Base-by-base conservation (phyloP, 2,888 invertebrate genomes). In the Allygus modestus region DNA sequence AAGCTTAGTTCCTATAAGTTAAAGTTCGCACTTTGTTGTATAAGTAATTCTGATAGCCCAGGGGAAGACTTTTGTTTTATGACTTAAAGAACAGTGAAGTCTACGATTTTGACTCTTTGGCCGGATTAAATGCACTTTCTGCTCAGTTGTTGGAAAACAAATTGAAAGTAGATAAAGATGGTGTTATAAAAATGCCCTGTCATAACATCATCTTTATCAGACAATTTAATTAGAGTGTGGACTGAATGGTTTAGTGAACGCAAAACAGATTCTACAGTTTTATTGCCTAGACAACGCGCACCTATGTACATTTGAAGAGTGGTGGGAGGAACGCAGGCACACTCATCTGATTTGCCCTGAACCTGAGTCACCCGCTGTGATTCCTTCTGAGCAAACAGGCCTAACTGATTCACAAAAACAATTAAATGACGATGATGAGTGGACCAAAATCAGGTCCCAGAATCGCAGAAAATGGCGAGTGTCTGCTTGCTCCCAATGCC, bases 41-140 rank as follows among this genome's bases (percentile, higher is more conserved):
- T 58, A 20, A 58, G 58, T 23, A 58, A 58, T 12, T 51, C 58
- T 23, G 58, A 58, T 20, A 58, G 58, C 58, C 9, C 20, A 58
- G 2, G 20, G 1, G 20, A 58, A n/a, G 58, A 58, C 58, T 58
- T 23, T 58, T 58, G 20, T 7, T 58, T 23, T 23, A 2, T 58
- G 58, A 58, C 58, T 11, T 58, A 23, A 23, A 23, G 5, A 23
- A 20, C 1, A 4, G 23, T 23, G 20, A 58, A 58, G 58, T 20
- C 4, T 58, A 20, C 23, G 20, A 58, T 23, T 58, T 58, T 58
- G 58, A 58, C 23, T 58, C 58, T 23, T 20, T 58, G 23, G 2
- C 20, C 2, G 58, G 58, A 1, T 23, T 7, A 7, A 58, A 58
- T 23, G 12, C 1, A 2, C 58, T 2, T 1, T 58, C 58, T 58